A percentile compares a stretch with the other conserved stretches of the same genome.
Evolutionary conservation across 2,888 invertebrate genomes (phyloP).

Genomic region (Mactromeris polynyma): DNA sequence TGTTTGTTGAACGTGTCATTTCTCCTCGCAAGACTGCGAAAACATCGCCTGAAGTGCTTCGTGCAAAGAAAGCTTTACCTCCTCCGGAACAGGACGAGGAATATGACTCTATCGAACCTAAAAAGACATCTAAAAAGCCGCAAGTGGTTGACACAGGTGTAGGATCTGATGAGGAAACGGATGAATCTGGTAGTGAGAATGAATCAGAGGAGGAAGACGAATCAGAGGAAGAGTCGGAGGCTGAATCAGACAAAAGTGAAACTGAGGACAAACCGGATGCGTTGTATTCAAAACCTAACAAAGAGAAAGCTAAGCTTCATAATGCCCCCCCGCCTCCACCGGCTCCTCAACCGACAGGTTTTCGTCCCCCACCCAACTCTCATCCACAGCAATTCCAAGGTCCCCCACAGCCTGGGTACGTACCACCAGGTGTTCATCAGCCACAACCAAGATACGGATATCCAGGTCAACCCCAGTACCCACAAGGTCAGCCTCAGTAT

Average conservation of each 20-base stretch:
- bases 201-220: slow-evolving; percentile 67
- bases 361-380: slow-evolving; percentile 29
- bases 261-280: slow-evolving; percentile 46
- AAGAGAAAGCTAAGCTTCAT: slow-evolving; percentile 16
- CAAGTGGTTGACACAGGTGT: slow-evolving; percentile 55
- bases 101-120: slow-evolving; percentile 73
- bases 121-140: slow-evolving; percentile 40
- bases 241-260: slow-evolving; percentile 58
- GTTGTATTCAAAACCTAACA: slow-evolving; percentile 64
- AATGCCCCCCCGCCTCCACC: slow-evolving; percentile 38
- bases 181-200: slow-evolving; percentile 71
- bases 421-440: slow-evolving; percentile 68
- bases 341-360: slow-evolving; percentile 31
- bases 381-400: slow-evolving; percentile 57
- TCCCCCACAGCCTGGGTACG: slow-evolving; percentile 52
- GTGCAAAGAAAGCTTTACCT: slow-evolving; percentile 49
- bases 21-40: slow-evolving; percentile 66
- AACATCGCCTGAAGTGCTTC: slow-evolving; percentile 28
- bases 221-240: slow-evolving; percentile 68
- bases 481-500: slow-evolving; percentile 12
- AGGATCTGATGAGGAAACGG: slow-evolving; percentile 67
- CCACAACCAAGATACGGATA: slow-evolving; percentile 77
- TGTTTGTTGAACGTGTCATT: slow-evolving; percentile 76
- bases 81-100: slow-evolving; percentile 70
- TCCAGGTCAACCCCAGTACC: slow-evolving; percentile 50